Base-by-base conservation (phyloP, 2,888 invertebrate species). In the Chymomyza fuscimana region DNA sequence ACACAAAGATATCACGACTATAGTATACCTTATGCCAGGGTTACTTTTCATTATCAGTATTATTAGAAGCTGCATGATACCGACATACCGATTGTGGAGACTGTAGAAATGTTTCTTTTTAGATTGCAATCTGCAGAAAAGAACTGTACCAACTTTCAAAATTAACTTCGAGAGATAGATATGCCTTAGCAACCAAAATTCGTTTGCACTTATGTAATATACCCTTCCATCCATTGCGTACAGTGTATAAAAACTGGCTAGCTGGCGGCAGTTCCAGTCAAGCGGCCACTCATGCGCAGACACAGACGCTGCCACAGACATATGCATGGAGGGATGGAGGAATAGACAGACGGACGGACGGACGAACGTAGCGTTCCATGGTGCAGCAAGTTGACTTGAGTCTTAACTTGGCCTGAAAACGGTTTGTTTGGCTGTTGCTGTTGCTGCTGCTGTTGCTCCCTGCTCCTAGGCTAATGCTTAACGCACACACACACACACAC, bases 221-320 rank as follows among this genome's bases (percentile, higher is more conserved):
- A 32, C 5, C 32, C 32, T 32, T 32, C 9, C 7, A 32, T 5
- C 1, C 32, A 9, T 9, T 32, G 32, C 32, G 32, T 32, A 7
- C 2, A 32, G 32, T 2, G 32, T 32, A 32, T 32, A 10, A 46
- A 7, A 54, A 5, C 58, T 19, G 58, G 25, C 15, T 58, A 25
- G 19, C 22, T 56, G 16, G n/a, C 56, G 59, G 29, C 36, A 16
- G 69, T 60, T 74, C 71, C 73, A 73, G 67, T 60, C 76, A 79
- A 73, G 67, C 80, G 72, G 80, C 72, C 72, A 79, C 79, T 80
- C 79, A 80, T 79, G 79, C 80, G 81, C 81, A 80, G 72, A 71
- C 78, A 73, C 63, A 61, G 50, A 46, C 19, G 51, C 40, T 60
- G 15, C 16, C 58, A 65, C 40, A 51, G 50, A 16, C 22, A 16